These are phyloP conservation scores for Babyrousa celebensis DNA, from an alignment of 2,797 vertebrate species.

Conservation along the genomic window DNA sequence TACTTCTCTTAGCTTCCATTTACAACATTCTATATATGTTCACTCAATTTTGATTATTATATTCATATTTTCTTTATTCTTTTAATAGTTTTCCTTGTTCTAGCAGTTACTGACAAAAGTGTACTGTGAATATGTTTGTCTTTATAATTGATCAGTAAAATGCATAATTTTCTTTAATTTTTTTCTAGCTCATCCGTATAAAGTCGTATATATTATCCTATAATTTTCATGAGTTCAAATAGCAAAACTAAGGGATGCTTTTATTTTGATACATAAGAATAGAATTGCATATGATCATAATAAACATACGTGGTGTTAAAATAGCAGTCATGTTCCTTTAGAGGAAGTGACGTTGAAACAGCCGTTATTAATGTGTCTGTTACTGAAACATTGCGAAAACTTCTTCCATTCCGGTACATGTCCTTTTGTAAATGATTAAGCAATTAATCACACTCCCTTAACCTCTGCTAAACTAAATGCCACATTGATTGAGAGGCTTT, in stretches of 20 bases:
- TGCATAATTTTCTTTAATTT: not conserved
- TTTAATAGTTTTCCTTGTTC: not conserved
- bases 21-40: not conserved
- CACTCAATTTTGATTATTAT: conserved; percentile 7
- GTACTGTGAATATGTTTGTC: not conserved
- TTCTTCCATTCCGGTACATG: conserved; percentile 68
- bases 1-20: conserved; percentile 30
- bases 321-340: not conserved
- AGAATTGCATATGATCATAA: conserved; percentile 44
- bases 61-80: conserved; percentile 39
- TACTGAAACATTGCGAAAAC: conserved; percentile 66
- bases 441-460: conserved; percentile 83
- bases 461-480: conserved; percentile 79
- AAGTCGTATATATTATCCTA: not conserved
- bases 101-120: not conserved
- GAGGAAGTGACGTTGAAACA: not conserved
- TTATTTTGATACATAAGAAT: conserved; percentile 42
- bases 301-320: not conserved
- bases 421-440: conserved; percentile 85
- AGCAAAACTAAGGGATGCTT: not conserved
- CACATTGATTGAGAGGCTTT: conserved; percentile 55
- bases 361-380: conserved; percentile 30
- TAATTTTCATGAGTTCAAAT: conserved; percentile 41
- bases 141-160: not conserved
- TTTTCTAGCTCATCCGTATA: not conserved